These are phyloP conservation scores for Ischnura elegans DNA, from an alignment of 2,888 invertebrate genomes.

Conservation along the genomic window DNA sequence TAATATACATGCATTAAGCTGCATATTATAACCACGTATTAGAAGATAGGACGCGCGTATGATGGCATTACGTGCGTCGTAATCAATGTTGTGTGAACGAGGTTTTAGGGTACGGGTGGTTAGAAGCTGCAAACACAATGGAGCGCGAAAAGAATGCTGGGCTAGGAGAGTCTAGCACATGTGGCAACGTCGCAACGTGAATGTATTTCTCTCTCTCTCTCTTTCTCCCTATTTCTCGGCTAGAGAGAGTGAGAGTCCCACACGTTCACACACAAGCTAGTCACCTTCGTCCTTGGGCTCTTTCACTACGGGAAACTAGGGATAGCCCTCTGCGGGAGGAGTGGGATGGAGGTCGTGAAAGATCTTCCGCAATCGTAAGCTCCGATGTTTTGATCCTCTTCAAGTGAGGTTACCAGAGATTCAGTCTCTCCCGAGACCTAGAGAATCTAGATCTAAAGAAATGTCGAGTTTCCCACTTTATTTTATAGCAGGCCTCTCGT, in stretches of 20 bases:
- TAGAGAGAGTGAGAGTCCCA: neutral
- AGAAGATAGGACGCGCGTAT: no score
- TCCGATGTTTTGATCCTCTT: neutral
- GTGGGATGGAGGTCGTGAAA: neutral
- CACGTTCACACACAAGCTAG: neutral
- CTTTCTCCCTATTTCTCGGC: no score
- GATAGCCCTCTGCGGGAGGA: neutral
- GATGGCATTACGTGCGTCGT: no score
- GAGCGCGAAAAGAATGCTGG: neutral
- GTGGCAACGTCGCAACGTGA: neutral
- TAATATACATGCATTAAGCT: no score
- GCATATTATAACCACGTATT: no score
- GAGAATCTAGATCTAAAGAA: no score
- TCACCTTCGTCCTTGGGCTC: constrained; percentile 9
- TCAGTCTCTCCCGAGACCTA: no score
- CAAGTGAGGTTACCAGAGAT: neutral
- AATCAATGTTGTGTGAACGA: no score
- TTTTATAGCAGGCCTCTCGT: no score
- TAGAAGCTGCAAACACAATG: neutral
- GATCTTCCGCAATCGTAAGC: no score
- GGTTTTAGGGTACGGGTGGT: no score
- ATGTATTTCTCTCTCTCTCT: neutral
- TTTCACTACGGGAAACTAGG: neutral
- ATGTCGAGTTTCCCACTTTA: no score
- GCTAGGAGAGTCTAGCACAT: neutral